Conservation (phyloP, 2,888 invertebrate genomes). For the Xylophagus ater region DNA sequence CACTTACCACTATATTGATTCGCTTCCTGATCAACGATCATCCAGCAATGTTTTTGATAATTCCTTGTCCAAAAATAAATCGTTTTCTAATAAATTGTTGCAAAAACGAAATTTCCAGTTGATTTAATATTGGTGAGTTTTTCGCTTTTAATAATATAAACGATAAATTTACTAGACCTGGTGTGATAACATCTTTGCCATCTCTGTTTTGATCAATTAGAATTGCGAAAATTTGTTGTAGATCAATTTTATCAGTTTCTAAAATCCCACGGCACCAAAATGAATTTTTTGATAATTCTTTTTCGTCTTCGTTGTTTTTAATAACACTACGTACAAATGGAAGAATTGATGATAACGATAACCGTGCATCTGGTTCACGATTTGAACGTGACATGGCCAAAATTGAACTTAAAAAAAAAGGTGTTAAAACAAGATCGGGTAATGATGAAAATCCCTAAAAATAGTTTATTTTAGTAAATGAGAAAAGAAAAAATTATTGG, state of each 20-base stretch:
- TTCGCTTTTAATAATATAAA: conserved; percentile 40
- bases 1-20: conserved; percentile 48
- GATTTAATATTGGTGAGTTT: conserved; percentile 30
- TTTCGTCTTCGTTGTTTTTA: conserved; percentile 38
- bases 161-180: conserved; percentile 42
- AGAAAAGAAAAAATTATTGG: conserved; percentile 18
- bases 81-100: conserved; percentile 48
- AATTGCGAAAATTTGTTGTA: conserved; percentile 30
- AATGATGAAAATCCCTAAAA: conserved; percentile 41
- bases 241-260: conserved; percentile 27
- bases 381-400: conserved; percentile 38
- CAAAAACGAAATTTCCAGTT: conserved; percentile 45
- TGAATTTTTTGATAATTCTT: conserved; percentile 33
- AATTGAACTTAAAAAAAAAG: conserved; percentile 49
- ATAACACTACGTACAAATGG: conserved; percentile 32
- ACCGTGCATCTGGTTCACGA: conserved; percentile 32
- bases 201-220: conserved; percentile 36
- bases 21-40: conserved; percentile 44
- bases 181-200: conserved; percentile 36
- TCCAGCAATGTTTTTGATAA: conserved; percentile 47
- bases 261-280: conserved; percentile 45
- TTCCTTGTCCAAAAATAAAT: conserved; percentile 42
- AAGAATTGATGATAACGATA: conserved; percentile 28
- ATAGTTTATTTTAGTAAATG: no score
- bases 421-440: conserved; percentile 49